Percentiles rank a stretch among this genome's conserved stretches.
phyloP scores from a whole-genome alignment of 2,888 invertebrate genomes.

The Agriopis leucophaearia region DNA sequence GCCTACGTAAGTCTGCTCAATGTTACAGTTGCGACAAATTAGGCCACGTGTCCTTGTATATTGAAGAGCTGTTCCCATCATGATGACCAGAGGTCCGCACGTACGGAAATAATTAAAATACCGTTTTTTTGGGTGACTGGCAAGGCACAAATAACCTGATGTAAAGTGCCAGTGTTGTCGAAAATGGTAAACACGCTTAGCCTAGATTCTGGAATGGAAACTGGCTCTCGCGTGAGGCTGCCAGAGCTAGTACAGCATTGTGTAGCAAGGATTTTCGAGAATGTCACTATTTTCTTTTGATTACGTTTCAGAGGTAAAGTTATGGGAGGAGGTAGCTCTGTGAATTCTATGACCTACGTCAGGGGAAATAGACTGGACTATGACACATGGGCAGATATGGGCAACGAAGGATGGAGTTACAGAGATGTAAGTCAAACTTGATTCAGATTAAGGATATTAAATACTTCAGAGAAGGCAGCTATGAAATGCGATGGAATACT shows the following conservation, averaged over 20 bases:
- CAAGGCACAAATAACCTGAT: no score
- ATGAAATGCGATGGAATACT: not conserved
- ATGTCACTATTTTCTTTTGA: not conserved
- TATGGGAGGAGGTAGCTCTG: conserved; percentile 89
- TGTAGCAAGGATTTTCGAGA: not conserved
- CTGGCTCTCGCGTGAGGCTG: no score
- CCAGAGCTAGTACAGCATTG: no score
- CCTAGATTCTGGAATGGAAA: no score
- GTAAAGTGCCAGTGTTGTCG: no score
- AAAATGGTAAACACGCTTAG: no score
- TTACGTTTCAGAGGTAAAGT: conserved; percentile 81
- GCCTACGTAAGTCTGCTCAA: conserved; percentile 67
- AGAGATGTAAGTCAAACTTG: conserved; percentile 68
- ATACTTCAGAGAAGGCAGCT: no score
- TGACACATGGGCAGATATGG: conserved; percentile 87
- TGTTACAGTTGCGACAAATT: not conserved
- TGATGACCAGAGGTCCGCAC: no score
- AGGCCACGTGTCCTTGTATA: not conserved
- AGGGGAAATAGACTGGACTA: conserved; percentile 87
- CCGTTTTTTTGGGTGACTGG: no score
- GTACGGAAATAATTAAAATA: no score
- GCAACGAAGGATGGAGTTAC: conserved; percentile 88
- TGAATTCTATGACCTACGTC: conserved; percentile 88
- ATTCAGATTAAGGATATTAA: no score
- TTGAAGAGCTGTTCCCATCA: not conserved